A percentile compares a stretch with the other conserved stretches of the same genome.
These are phyloP conservation scores for Coenobita brevimanus DNA, from an alignment of 1,140 invertebrate species.

Conservation along the genomic window DNA sequence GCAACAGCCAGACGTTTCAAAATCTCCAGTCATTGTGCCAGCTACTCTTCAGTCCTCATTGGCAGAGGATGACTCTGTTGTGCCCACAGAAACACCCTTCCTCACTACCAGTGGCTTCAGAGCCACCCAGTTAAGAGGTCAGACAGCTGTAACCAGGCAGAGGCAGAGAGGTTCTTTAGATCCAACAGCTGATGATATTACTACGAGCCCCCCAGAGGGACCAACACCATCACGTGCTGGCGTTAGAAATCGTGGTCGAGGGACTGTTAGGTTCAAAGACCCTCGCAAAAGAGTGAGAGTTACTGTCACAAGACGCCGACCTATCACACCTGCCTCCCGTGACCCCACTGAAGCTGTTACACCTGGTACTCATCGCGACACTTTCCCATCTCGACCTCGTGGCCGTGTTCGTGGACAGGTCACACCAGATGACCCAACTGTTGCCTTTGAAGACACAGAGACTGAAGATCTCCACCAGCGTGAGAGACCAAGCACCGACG, in stretches of 20 bases:
- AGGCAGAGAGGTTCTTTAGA: slow-evolving; percentile 7
- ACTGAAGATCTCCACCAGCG: background rate
- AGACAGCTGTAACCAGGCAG: background rate
- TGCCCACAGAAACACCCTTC: slow-evolving; percentile 51
- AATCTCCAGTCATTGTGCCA: background rate
- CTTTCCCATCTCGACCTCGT: background rate
- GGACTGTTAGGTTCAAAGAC: slow-evolving; percentile 64
- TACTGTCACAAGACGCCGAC: slow-evolving; percentile 55
- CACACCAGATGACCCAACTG: no score
- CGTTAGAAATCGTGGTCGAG: slow-evolving; percentile 48
- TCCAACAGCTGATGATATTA: slow-evolving; percentile 19
- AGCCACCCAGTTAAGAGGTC: slow-evolving; percentile 25
- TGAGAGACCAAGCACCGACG: background rate
- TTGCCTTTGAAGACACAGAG: background rate
- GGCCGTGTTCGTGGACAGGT: no score
- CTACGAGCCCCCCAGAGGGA: background rate
- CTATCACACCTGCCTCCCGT: slow-evolving; percentile 5
- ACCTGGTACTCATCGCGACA: background rate
- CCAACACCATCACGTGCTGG: slow-evolving; percentile 34
- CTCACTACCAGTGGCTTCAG: slow-evolving; percentile 60
- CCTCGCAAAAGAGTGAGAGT: slow-evolving; percentile 27
- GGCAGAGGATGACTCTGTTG: slow-evolving; percentile 42
- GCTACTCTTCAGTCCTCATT: slow-evolving; percentile 53
- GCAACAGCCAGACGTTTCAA: background rate
- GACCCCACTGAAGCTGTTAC: slow-evolving; percentile 5